Percentiles rank a stretch among this genome's conserved stretches.
phyloP scores from a whole-genome alignment of 2,888 invertebrate species.

The Drosophila ustulata region DNA sequence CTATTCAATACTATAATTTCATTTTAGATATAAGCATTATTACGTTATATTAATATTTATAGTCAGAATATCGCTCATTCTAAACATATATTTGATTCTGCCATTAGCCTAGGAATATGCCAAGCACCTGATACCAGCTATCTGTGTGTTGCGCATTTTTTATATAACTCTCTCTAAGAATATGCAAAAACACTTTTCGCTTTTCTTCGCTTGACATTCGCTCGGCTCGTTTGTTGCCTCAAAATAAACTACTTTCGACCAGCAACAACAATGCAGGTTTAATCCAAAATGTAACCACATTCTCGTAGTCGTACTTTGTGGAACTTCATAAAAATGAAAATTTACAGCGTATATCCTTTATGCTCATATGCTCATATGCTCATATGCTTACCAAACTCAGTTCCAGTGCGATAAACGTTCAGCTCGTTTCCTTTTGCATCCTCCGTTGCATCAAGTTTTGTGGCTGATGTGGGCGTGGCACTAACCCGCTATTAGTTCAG shows the following conservation, averaged over 20 bases:
- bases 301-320: slow-evolving; percentile 77
- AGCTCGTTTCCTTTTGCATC: slow-evolving; percentile 52
- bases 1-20: no score
- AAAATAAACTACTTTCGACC: slow-evolving; percentile 27
- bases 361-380: slow-evolving; percentile 76
- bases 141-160: slow-evolving; percentile 16
- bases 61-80: no score
- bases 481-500: slow-evolving; percentile 31
- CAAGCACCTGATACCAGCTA: slow-evolving; percentile 11
- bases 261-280: slow-evolving; percentile 36
- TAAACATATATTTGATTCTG: background rate
- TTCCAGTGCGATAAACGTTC: slow-evolving; percentile 64
- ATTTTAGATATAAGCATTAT: no score
- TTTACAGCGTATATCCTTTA: slow-evolving; percentile 79
- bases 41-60: no score
- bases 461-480: slow-evolving; percentile 53
- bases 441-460: slow-evolving; percentile 70
- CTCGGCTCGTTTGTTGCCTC: slow-evolving; percentile 20
- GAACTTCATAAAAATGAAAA: slow-evolving; percentile 81
- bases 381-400: slow-evolving; percentile 43
- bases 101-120: slow-evolving; percentile 21
- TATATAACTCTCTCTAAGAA: slow-evolving; percentile 14
- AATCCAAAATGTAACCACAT: slow-evolving; percentile 80
- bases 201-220: slow-evolving; percentile 34
- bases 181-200: slow-evolving; percentile 37